These are phyloP conservation scores for Stichopus horrens DNA, from an alignment of 53 echinoderm and acorn worm species.

Conservation along the genomic window DNA sequence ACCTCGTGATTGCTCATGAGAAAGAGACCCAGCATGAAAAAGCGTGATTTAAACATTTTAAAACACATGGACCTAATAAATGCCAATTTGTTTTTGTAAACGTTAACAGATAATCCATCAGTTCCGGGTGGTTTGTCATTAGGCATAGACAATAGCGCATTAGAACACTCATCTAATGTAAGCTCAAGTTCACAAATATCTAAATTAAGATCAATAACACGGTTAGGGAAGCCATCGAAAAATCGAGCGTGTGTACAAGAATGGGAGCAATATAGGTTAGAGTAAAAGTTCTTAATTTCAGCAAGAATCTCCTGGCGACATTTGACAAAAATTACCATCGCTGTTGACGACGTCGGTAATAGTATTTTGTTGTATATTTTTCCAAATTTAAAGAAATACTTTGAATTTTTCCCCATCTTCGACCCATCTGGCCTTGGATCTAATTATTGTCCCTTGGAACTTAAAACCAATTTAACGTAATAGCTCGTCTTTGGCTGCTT, in stretches of 20 bases:
- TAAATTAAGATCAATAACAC: background rate
- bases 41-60: background rate
- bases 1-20: background rate
- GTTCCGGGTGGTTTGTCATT: background rate
- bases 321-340: background rate
- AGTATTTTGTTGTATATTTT: background rate
- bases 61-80: background rate
- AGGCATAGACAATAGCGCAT: background rate
- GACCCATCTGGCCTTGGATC: slow-evolving; percentile 44
- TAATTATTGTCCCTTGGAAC: slow-evolving; percentile 22
- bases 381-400: slow-evolving; percentile 30
- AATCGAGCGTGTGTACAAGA: background rate
- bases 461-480: slow-evolving; percentile 1
- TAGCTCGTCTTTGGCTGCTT: slow-evolving; percentile 5
- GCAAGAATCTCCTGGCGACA: background rate
- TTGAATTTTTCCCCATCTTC: slow-evolving; percentile 42
- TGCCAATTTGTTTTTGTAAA: background rate
- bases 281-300: slow-evolving; percentile 2
- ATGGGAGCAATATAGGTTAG: background rate
- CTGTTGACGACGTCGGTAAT: background rate
- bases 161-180: background rate
- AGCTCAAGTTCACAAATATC: background rate
- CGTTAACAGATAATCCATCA: background rate
- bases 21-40: background rate
- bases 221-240: background rate